Conservation (phyloP, 2,797 vertebrate species). For the Lacerta agilis region DNA sequence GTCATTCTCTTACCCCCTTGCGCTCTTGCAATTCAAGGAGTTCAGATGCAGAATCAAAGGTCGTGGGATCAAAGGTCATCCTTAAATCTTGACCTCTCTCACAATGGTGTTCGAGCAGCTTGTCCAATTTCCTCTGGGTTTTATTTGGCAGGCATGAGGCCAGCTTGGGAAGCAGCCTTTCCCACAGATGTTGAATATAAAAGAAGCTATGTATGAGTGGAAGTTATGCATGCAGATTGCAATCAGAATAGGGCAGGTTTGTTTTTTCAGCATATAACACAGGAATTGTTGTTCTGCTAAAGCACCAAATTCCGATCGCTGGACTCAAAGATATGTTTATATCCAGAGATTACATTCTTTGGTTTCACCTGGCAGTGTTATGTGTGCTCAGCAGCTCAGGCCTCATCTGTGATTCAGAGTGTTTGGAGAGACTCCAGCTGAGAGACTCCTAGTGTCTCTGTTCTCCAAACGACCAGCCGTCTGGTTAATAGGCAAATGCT, state of each 20-base stretch:
- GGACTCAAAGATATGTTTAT: conserved; percentile 15
- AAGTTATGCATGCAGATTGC: conserved; percentile 57
- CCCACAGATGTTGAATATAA: conserved; percentile 69
- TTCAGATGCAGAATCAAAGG: conserved; percentile 39
- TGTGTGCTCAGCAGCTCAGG: background rate
- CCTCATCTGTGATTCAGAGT: conserved; percentile 10
- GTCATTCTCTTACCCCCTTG: conserved; percentile 29
- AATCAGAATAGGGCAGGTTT: conserved; percentile 48
- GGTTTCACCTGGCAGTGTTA: background rate
- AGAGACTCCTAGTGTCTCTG: conserved; percentile 15
- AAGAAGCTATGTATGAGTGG: conserved; percentile 61
- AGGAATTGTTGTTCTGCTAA: conserved; percentile 58
- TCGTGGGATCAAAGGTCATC: conserved; percentile 49
- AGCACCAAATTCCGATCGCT: conserved; percentile 28
- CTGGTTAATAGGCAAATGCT: rapidly evolving
- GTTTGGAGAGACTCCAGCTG: conserved; percentile 14
- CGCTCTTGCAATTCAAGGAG: conserved; percentile 41
- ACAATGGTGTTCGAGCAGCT: conserved; percentile 61
- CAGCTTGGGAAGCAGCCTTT: conserved; percentile 69
- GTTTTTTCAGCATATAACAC: conserved; percentile 34
- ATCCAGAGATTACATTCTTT: conserved; percentile 45
- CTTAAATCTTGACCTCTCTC: conserved; percentile 64
- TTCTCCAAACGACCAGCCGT: conserved; percentile 19
- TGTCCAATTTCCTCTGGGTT: conserved; percentile 71
- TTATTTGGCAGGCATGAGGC: conserved; percentile 70